These are phyloP conservation scores for Bergia sp. DNA, from an alignment of 92 coral and sea anemone species.

Conservation along the genomic window DNA sequence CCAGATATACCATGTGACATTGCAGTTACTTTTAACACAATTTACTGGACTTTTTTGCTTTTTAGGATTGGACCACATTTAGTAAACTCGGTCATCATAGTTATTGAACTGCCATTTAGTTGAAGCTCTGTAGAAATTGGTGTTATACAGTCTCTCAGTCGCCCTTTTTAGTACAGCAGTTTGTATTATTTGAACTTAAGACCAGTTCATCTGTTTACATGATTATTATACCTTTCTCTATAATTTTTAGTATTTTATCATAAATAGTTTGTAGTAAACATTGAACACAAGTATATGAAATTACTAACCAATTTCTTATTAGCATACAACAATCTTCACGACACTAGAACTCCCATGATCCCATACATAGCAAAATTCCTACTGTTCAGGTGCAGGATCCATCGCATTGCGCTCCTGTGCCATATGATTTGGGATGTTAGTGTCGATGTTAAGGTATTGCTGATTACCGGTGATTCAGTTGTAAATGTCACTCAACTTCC, in stretches of 20 bases:
- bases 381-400: constrained; percentile 61
- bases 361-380: constrained; percentile 78
- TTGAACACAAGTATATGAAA: background rate
- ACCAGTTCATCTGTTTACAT: no score
- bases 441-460: constrained; percentile 38
- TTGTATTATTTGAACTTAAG: no score
- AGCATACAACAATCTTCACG: constrained; percentile 95
- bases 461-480: constrained; percentile 32
- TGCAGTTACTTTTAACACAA: no score
- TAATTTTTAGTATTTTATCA: background rate
- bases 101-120: no score
- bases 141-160: no score
- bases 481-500: constrained; percentile 34
- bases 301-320: constrained; percentile 76
- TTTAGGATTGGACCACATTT: no score
- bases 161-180: no score
- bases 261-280: background rate
- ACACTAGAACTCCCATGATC: constrained; percentile 67
- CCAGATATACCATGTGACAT: no score
- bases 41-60: no score
- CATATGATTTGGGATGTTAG: constrained; percentile 36
- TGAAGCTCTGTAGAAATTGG: no score
- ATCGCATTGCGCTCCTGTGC: constrained; percentile 41
- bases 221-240: background rate
- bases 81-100: no score